These are phyloP conservation scores for Drosophila hawaiiensis DNA, from an alignment of 2,888 invertebrate species.

Conservation along the genomic window DNA sequence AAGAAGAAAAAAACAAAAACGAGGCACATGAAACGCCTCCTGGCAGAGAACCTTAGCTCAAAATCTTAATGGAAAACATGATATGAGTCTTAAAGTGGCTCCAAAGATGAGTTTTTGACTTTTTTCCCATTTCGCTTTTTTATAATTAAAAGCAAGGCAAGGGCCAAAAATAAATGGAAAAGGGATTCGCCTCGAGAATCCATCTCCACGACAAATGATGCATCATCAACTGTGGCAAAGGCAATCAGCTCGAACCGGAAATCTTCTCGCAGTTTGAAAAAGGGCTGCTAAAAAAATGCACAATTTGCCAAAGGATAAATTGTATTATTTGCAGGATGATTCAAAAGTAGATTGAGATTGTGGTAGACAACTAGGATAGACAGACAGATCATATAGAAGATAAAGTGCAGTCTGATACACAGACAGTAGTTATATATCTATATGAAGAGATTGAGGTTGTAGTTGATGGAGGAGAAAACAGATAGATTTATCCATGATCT, in stretches of 20 bases:
- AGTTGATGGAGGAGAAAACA: too few relatives aligned
- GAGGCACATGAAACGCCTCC: neutral
- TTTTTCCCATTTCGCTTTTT: neutral
- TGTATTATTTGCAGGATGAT: neutral
- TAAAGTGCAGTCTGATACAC: neutral
- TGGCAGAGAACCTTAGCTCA: conserved; percentile 8
- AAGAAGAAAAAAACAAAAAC: conserved; percentile 1
- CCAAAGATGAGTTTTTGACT: conserved; percentile 42
- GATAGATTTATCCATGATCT: too few relatives aligned
- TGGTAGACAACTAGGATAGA: neutral
- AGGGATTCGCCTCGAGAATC: conserved; percentile 63
- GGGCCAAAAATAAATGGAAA: conserved; percentile 60
- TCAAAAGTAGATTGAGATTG: neutral
- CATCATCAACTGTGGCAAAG: conserved; percentile 43
- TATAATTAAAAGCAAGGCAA: conserved; percentile 43
- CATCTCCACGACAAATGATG: conserved; percentile 51
- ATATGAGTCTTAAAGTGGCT: conserved; percentile 47
- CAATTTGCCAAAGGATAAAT: neutral
- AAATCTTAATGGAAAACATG: conserved; percentile 33
- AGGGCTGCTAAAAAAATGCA: neutral
- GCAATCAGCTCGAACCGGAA: conserved; percentile 48
- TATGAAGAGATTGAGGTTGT: too few relatives aligned
- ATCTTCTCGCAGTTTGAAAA: conserved; percentile 11
- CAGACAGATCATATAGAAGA: neutral
- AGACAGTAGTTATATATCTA: neutral